A percentile compares a stretch with the other conserved stretches of the same genome.
These are phyloP conservation scores for Strigamia transsilvanica DNA, from an alignment of 2,888 invertebrate species.

Conservation along the genomic window DNA sequence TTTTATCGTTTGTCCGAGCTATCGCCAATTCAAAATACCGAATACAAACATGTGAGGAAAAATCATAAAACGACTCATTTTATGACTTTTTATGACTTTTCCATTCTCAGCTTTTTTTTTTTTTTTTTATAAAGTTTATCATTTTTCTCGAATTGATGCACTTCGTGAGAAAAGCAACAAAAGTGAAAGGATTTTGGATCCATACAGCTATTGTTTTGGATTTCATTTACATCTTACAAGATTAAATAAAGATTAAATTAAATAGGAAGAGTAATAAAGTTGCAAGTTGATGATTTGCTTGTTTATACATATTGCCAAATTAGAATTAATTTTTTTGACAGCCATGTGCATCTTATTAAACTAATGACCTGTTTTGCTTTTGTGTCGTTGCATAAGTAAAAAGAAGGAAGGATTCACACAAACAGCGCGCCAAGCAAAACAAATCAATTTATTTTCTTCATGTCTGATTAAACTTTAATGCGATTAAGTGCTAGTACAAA, in stretches of 20 bases:
- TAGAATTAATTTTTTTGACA: background rate
- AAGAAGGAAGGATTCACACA: background rate
- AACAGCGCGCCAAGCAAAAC: background rate
- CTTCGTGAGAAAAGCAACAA: too few species aligned
- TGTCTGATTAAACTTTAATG: slow-evolving; percentile 30
- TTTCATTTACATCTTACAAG: too few species aligned
- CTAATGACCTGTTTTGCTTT: slow-evolving; percentile 12
- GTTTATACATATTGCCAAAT: background rate
- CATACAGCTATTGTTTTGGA: too few species aligned
- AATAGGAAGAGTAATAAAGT: background rate
- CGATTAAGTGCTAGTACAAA: slow-evolving; percentile 5
- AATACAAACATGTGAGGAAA: too few species aligned
- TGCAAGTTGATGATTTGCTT: background rate
- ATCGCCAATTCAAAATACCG: too few species aligned
- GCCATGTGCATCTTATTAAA: background rate
- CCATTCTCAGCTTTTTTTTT: too few species aligned
- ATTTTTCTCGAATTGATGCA: too few species aligned
- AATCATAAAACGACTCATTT: too few species aligned
- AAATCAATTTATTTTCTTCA: slow-evolving; percentile 29
- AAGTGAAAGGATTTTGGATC: too few species aligned
- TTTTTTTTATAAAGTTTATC: too few species aligned
- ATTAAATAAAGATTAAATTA: background rate
- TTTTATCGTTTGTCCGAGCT: too few species aligned
- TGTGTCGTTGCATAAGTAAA: background rate
- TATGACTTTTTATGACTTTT: too few species aligned